Evolutionary conservation across 2,113 vertebrate species (phyloP).

Genomic region (Bufo gargarizans): DNA sequence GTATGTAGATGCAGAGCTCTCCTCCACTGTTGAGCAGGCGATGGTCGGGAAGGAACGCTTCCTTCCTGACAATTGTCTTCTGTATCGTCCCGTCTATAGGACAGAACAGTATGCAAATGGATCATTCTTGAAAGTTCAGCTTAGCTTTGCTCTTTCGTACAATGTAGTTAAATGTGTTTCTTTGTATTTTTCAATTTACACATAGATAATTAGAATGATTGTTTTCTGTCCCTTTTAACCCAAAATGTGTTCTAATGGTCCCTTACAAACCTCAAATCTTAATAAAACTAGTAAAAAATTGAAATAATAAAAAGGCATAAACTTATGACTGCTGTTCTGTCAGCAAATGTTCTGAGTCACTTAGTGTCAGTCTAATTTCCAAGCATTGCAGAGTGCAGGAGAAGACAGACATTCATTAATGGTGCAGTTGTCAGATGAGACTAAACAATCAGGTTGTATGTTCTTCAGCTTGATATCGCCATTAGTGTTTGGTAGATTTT

Average conservation of each 20-base stretch:
- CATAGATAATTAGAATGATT: too few relatives aligned
- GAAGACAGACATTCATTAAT: not conserved
- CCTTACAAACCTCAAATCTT: not conserved
- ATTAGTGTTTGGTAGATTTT: slow-evolving; percentile 7
- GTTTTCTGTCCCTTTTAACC: not conserved
- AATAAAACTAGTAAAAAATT: not conserved
- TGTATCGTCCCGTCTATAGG: too few relatives aligned
- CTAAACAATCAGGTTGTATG: slow-evolving; percentile 14
- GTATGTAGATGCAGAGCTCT: too few relatives aligned
- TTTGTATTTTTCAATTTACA: not conserved
- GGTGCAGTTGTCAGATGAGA: slow-evolving; percentile 10
- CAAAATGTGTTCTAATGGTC: not conserved
- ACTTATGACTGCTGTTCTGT: not conserved
- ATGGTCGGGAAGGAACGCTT: too few relatives aligned
- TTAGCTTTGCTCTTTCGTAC: not conserved
- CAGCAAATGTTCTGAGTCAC: not conserved
- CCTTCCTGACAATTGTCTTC: too few relatives aligned
- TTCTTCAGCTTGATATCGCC: slow-evolving; percentile 12
- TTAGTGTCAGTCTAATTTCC: not conserved
- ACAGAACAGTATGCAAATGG: too few relatives aligned
- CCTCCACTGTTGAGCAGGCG: too few relatives aligned
- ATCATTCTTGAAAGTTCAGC: not conserved
- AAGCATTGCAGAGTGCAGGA: not conserved
- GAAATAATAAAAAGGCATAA: not conserved
- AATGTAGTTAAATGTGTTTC: not conserved